Evolutionary conservation across 2,113 vertebrate species (phyloP), one percentile per base, ranked within the genome.

Genomic region (Kryptolebias marmoratus): DNA sequence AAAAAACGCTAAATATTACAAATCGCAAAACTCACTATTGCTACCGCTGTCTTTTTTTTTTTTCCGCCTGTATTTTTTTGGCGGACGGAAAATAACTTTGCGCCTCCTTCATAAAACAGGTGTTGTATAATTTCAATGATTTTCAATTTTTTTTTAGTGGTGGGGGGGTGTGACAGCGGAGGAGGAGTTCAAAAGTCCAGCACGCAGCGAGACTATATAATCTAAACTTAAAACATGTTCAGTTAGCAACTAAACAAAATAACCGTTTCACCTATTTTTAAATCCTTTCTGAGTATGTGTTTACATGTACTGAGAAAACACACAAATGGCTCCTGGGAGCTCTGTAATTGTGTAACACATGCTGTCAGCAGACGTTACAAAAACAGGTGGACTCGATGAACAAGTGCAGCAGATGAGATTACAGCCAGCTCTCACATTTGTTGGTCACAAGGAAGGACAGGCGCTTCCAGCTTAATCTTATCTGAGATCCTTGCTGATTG

Each of bases 391-490:
- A 27, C 42, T 61, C 18, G 0, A 27, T 27, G 15, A 60, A 42
- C 39, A 15, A 31, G 48, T 27, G 6, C 56, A 22, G 31, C 56
- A 67, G 63, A 68, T 71, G 63, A 65, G 42, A 64, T 73, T 32
- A 68, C 50, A 66, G 14, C 54, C 28, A 12, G 53, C 30, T 30
- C 10, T 69, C 64, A 11, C 45, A 32, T 53, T 44, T 60, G 44
- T 9, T 5, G 18, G 18, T 42, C 61, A 49, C 47, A 3, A 42
- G 57, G 53, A 68, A 67, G 7, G 7, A 3, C 22, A 3, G 7
- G 64, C 2, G 53, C 6, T 30, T 79, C 74, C 39, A 36, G 86
- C 65, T 55, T 5, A 11, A 13, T 48, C 49, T 73, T 50, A 16
- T 36, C 69, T 45, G 32, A 71, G 27, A 74, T n/a, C 62, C 44